Evolutionary conservation across 2,888 invertebrate species (phyloP), one percentile per base, ranked within the genome.

Genomic region (Sarcophaga subvicina): DNA sequence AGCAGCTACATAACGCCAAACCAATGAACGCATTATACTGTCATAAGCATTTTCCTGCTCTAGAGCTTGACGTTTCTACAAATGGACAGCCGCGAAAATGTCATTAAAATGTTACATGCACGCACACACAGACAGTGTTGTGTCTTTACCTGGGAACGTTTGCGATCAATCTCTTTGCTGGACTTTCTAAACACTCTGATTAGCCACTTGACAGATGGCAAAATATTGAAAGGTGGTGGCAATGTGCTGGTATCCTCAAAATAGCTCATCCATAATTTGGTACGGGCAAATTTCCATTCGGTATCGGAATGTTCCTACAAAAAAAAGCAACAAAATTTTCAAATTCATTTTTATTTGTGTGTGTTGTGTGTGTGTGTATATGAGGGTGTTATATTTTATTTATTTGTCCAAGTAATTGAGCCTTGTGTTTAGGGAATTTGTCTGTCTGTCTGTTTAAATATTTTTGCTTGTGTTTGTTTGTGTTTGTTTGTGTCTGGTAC

Each of bases 271-370:
- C 99, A 99, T 4, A 99, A 94, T 89, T 97, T 97, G 0, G 98
- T 98, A 70, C 99, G 95, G 0, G 99, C 98, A 92, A 98, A 99
- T 94, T 99, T 99, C 99, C 99, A 99, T 93, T 99, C 99, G 0
- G 96, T 96, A 91, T 99, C 99, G 0, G 98, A 97, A 91, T 98
- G 97, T 94, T 98, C 96, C 98, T 98, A 20, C 10, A 12, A 17
- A n/a, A 25, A 4, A 64, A 60, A 67, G n/a, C n/a, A 75, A 67
- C 8, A 70, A 47, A n/a, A 77, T 47, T 49, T 62, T 25, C 8
- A 80, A 47, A 49, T 70, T 70, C 12, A 49, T 4, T 20, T 64
- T 20, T 20, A 12, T 80, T 63, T 63, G 11, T 14, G 1, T 25
- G 14, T 47, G 27, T 84, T 64, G 8, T 17, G 5, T 11, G 63